Evolutionary conservation across 2,113 vertebrate species (phyloP).

Genomic region (Girardinichthys multiradiatus): DNA sequence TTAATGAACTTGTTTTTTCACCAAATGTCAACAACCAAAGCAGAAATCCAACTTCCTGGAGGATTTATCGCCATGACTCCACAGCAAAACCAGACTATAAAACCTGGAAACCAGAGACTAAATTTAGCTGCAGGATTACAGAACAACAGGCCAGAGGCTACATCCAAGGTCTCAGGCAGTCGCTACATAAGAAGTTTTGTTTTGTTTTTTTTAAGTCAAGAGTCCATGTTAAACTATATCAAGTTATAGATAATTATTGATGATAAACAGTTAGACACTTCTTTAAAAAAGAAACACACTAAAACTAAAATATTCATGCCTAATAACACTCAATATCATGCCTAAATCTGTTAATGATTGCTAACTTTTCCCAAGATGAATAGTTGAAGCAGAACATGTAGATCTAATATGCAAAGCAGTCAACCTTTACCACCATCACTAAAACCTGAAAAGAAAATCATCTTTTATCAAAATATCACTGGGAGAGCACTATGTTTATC

Average conservation of each 20-base stretch:
- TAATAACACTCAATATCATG: background rate
- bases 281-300: background rate
- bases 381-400: background rate
- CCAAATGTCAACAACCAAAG: background rate
- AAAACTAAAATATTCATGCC: background rate
- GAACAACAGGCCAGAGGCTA: no score
- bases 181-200: no score
- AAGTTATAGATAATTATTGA: no score
- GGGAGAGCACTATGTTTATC: background rate
- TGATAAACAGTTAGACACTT: no score
- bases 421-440: background rate
- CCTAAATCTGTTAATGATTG: background rate
- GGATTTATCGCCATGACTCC: no score
- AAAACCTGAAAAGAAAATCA: background rate
- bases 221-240: no score
- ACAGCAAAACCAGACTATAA: background rate
- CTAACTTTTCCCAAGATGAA: background rate
- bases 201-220: no score
- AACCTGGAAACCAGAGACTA: no score
- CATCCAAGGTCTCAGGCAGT: no score
- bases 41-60: background rate
- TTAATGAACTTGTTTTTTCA: background rate
- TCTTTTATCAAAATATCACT: background rate
- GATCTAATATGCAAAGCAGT: background rate
- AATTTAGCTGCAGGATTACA: no score